Base-by-base conservation (phyloP, 2,113 vertebrate genomes). In the Xenopus tropicalis region DNA sequence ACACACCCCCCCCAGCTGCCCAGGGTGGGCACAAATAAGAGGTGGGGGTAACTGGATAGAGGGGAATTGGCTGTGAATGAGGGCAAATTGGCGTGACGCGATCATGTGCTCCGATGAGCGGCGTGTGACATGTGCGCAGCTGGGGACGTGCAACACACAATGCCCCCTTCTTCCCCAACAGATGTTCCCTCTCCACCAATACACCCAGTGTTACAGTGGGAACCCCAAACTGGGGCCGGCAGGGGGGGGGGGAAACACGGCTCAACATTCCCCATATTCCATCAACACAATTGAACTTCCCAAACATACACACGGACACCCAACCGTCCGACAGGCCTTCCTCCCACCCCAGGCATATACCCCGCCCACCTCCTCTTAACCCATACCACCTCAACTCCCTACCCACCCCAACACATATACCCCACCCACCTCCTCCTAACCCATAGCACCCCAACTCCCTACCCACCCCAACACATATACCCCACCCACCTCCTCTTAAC, bases 61-160 rank as follows among this genome's bases (percentile, higher is more conserved):
- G 69, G 25, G 13, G 69, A 11, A 70, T 61, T 51, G 69, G 69
- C 29, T 44, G 57, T 70, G 43, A 70, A 70, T 70, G 69, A 4
- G 16, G 42, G 42, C 17, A 61, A 29, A 48, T 25, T n/a, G 43
- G 57, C 62, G 71, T 66, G 71, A 73, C 51, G 1, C 14, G 71
- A 58, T 58, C 37, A 52, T 65, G 71, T 13, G 21, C 5, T 11
- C 56, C 17, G 70, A 72, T 42, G 63, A 42, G 21, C 48, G 48
- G 70, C 61, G 20, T 14, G 71, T 58, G 71, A 66, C 52, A 58
- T 11, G 29, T 13, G 29, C 17, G 20, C 71, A 73, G 71, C 71
- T 73, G 62, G 13, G 1, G 3, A 23, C 14, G 14, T 17, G 19
- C 29, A n/a, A 37, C 12, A 2, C 71, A 73, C 71, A 73, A 73